These are phyloP conservation scores for Drosophila barbarae DNA, from an alignment of 2,888 invertebrate genomes.

Conservation along the genomic window DNA sequence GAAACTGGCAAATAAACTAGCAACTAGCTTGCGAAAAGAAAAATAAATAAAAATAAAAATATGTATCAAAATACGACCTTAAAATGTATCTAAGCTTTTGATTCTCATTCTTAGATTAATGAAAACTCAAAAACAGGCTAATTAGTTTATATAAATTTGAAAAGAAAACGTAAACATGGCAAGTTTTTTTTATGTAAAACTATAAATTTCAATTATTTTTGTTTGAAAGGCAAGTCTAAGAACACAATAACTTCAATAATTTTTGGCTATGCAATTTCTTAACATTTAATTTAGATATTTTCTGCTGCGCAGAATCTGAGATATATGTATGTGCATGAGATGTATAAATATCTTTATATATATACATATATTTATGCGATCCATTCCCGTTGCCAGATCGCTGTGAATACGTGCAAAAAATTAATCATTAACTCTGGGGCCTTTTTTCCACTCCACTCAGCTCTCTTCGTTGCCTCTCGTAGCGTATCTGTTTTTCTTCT, in stretches of 20 bases:
- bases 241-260: neutral
- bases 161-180: neutral
- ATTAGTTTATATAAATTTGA: neutral
- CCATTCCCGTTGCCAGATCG: slow-evolving; percentile 30
- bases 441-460: slow-evolving; percentile 10
- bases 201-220: neutral
- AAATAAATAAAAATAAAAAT: too few species aligned
- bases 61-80: neutral
- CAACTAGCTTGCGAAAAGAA: too few species aligned
- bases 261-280: neutral
- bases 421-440: slow-evolving; percentile 56
- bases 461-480: slow-evolving; percentile 6
- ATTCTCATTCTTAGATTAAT: neutral
- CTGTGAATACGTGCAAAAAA: slow-evolving; percentile 65
- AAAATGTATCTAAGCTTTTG: rapidly evolving
- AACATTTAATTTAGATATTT: neutral
- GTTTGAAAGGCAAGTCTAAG: neutral
- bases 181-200: neutral
- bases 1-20: too few species aligned
- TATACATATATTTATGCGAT: slow-evolving; percentile 15
- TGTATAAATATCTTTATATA: neutral
- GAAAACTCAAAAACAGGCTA: neutral
- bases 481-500: slow-evolving; percentile 29
- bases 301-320: neutral
- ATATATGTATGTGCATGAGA: neutral